Conservation (phyloP, 2,113 vertebrate species). For the Piaya cayana region DNA sequence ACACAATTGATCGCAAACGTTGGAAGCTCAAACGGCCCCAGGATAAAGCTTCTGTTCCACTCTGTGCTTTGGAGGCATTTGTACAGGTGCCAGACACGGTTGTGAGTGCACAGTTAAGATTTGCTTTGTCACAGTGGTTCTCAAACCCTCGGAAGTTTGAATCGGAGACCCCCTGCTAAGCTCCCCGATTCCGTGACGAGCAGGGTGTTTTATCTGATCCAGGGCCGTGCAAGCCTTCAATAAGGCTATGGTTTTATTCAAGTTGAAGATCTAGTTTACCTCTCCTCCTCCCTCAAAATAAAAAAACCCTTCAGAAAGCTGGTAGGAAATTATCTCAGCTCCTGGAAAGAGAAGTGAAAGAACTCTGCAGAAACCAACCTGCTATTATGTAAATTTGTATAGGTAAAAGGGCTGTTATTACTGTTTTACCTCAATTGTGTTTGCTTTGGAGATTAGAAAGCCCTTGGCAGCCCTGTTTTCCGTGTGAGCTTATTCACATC, state of each 20-base stretch:
- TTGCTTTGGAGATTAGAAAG: not conserved
- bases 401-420: not conserved
- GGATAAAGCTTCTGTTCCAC: not conserved
- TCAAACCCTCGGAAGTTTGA: accelerated
- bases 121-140: not conserved
- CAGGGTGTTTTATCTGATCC: not conserved
- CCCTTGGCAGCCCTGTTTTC: not conserved
- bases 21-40: not conserved
- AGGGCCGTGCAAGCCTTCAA: not conserved
- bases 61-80: not conserved
- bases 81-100: not conserved
- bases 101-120: not conserved
- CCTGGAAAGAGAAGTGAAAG: not conserved
- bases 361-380: not conserved
- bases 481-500: not conserved
- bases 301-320: not conserved
- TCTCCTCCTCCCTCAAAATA: not conserved
- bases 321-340: not conserved
- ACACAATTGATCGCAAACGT: not conserved
- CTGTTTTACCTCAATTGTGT: not conserved
- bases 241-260: not conserved
- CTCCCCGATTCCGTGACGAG: not conserved
- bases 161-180: not conserved
- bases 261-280: not conserved
- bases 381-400: not conserved